Percentiles rank a stretch among this genome's conserved stretches.
Conservation (phyloP, 30 jellyfish, hydroid and myxozoan genomes). For the Clytia hemisphaerica region DNA sequence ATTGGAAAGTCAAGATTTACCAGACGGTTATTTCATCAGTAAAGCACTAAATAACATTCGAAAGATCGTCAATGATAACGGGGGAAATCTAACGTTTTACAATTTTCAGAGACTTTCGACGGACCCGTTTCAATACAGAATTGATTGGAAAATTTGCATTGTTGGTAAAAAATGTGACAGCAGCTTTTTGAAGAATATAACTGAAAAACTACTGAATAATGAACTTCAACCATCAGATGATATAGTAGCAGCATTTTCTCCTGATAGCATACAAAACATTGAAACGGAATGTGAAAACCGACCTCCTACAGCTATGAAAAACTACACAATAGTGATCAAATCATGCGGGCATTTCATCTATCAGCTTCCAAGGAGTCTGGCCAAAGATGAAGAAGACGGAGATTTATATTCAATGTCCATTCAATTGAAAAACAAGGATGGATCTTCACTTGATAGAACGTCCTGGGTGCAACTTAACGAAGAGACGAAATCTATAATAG, state of each 20-base stretch:
- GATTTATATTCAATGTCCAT: slow-evolving; percentile 17
- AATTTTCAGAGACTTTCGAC: too few species aligned
- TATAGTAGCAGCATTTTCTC: too few species aligned
- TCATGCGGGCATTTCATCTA: too few species aligned
- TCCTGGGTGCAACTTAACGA: slow-evolving; percentile 54
- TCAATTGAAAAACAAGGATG: slow-evolving; percentile 21
- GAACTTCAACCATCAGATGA: too few species aligned
- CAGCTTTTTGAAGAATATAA: too few species aligned
- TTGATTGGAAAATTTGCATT: not conserved
- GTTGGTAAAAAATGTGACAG: not conserved
- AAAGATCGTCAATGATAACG: too few species aligned
- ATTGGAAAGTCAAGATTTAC: not conserved
- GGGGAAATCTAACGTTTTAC: too few species aligned
- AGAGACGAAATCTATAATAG: slow-evolving; percentile 36
- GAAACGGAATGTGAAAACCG: too few species aligned
- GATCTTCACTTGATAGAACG: not conserved
- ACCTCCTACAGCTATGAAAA: too few species aligned
- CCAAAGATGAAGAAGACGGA: slow-evolving; percentile 55
- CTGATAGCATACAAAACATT: too few species aligned
- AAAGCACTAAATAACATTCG: not conserved
- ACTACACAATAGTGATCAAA: too few species aligned
- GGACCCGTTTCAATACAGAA: not conserved
- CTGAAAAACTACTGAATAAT: too few species aligned
- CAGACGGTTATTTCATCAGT: slow-evolving; percentile 1
- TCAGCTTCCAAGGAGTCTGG: slow-evolving; percentile 37